Evolutionary conservation across 2,797 vertebrate species (phyloP), one percentile per base, ranked within the genome.

Genomic region (Cetoscarus ocellatus): DNA sequence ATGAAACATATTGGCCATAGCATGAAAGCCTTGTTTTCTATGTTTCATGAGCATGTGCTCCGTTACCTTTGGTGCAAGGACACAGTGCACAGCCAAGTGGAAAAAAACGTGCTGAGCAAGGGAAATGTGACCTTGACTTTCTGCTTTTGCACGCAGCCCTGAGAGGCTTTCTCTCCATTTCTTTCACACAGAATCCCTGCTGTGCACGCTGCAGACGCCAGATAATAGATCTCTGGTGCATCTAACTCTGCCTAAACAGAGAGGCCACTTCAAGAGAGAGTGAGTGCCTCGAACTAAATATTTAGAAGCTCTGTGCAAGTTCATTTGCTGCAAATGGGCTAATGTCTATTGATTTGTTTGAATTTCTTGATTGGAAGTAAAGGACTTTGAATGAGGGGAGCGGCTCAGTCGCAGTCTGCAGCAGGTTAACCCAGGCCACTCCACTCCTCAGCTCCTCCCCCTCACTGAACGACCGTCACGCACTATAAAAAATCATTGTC

Each of bases 121-220:
- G 42, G 48, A 86, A 86, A 89, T 50, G 17, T 87, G 83, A 93
- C 88, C 90, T 92, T 88, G 86, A 79, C 73, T 63, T 44, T 77
- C 58, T 61, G 59, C 19, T 17, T 79, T 55, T 34, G 40, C 51
- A 42, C 58, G 52, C 34, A 56, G 53, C 9, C 14, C 39, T 27
- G 8, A 68, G 42, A 67, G 55, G 44, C 59, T 75, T 61, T 47
- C 61, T 74, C 43, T 19, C 39, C 15, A 6, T 60, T 39, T 62
- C 12, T 27, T 6, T 57, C 44, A 49, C 2, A 34, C 5, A 60
- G 36, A 67, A 65, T 58, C 1, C 14, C 64, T 54, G 40, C 68
- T 48, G 8, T 40, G 48, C 27, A 27, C 27, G 2, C 40, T 58
- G 60, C 56, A 54, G 14, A 15, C 12, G 38, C 59, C 81, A 49